Base-by-base conservation (phyloP, 2,797 vertebrate species). In the Pyrocephalus nanus region DNA sequence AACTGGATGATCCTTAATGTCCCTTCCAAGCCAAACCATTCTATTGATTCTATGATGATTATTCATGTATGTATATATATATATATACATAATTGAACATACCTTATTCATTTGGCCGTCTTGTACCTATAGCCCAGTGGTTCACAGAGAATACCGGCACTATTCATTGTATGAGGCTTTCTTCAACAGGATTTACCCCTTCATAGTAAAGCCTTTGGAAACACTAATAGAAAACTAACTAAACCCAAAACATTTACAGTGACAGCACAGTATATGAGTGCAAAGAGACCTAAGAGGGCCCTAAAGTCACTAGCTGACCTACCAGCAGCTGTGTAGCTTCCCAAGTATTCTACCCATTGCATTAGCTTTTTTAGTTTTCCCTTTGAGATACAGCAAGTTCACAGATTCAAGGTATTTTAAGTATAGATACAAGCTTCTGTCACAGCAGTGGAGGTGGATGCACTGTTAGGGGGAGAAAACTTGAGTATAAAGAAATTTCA, bases 1-100 rank as follows among this genome's bases (percentile, higher is more conserved):
- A 77, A 27, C 51, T 27, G 58, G 23, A 34, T 0, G 1, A 22
- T 43, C 0, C 0, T 34, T 34, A n/a, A 70, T 17, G 16, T 43
- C 8, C 61, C 23, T 64, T 64, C 43, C 50, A 64, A 64, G 9
- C 17, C 38, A 64, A 51, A 71, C 29, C 8, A 26, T 27, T 45
- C 38, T 38, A 5, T 4, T 30, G 12, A 54, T 23, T 74, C n/a
- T 30, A 3, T 43, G 12, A 47, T 47, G 6, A 42, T 54, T 61
- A 15, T 12, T 38, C 7, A 2, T 16, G 19, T 13, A 42, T 32
- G 51, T 4, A 34, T 20, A 26, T 50, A 13, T 26, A 50, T 50
- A 38, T 15, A 36, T 32, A 16, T 12, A 7, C 17, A 11, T 38
- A 27, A 67, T 10, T 67, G 45, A 71, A 75, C 3, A 40, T 86